Percentiles rank a stretch among this genome's conserved stretches.
Evolutionary conservation across 2,888 invertebrate species (phyloP).

Genomic region (Cryptocheilus praepositus): DNA sequence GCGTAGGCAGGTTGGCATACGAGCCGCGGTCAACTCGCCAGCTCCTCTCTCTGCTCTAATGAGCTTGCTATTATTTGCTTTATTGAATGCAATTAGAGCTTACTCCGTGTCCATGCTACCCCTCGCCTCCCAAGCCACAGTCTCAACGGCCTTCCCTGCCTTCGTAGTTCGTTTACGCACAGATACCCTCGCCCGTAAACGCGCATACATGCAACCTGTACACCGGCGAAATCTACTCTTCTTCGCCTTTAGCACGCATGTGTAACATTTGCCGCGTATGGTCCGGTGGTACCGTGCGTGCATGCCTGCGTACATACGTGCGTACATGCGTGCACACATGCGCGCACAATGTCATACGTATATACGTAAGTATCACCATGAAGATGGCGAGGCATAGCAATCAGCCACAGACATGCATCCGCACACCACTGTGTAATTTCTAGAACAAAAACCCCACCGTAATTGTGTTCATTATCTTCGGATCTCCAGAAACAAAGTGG

Average conservation of each 20-base stretch:
- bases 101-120: conserved; percentile 66
- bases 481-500: conserved; percentile 63
- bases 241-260: conserved; percentile 8
- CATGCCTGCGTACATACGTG: conserved; percentile 1
- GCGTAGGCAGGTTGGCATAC: conserved; percentile 67
- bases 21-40: conserved; percentile 64
- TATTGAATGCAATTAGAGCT: conserved; percentile 74
- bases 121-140: conserved; percentile 28
- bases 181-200: conserved; percentile 16
- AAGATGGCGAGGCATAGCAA: conserved; percentile 60
- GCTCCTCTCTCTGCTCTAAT: conserved; percentile 70
- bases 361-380: conserved; percentile 33
- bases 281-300: conserved; percentile 1
- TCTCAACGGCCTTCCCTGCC: conserved; percentile 23
- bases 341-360: conserved; percentile 17
- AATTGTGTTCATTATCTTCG: conserved; percentile 70
- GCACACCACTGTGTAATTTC: conserved; percentile 65
- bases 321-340: conserved; percentile 14
- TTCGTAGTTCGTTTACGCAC: conserved; percentile 31
- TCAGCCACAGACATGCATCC: conserved; percentile 67
- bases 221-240: conserved; percentile 4
- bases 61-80: conserved; percentile 74
- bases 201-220: conserved; percentile 7
- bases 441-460: conserved; percentile 67
- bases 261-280: conserved; percentile 6